Conservation (phyloP, 2,113 vertebrate genomes). For the Cheilinus undulatus region DNA sequence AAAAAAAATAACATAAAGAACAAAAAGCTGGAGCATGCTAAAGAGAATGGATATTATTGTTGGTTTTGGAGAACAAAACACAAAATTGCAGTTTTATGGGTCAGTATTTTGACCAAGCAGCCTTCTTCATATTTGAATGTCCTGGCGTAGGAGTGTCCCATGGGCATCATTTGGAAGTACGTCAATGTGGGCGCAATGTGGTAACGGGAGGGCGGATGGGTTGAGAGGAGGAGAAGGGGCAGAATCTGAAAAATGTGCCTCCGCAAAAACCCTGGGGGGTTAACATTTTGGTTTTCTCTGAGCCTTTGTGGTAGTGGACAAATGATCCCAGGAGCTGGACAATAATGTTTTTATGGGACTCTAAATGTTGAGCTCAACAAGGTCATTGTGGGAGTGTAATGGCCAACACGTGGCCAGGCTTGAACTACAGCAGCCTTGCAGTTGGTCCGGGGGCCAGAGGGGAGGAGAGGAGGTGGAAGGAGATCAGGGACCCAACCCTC, state of each 20-base stretch:
- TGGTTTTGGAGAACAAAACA: constrained; percentile 57
- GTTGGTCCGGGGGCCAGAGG: constrained; percentile 65
- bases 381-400: constrained; percentile 88
- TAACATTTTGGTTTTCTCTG: constrained; percentile 87
- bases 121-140: constrained; percentile 72
- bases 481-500: constrained; percentile 74
- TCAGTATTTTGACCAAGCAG: constrained; percentile 56
- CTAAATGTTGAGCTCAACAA: constrained; percentile 91
- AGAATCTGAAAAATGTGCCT: constrained; percentile 86
- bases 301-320: constrained; percentile 86
- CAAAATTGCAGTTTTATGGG: constrained; percentile 66
- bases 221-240: constrained; percentile 58
- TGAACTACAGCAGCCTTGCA: constrained; percentile 87
- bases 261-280: constrained; percentile 75
- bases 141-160: constrained; percentile 67
- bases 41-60: constrained; percentile 62
- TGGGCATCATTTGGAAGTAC: constrained; percentile 64
- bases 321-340: constrained; percentile 88
- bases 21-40: constrained; percentile 47
- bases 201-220: constrained; percentile 53
- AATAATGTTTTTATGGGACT: constrained; percentile 96
- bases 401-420: constrained; percentile 89
- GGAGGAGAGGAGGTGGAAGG: constrained; percentile 75
- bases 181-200: constrained; percentile 77
- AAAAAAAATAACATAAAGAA: constrained; percentile 48